These are phyloP conservation scores for Tadarida brasiliensis DNA, from an alignment of 2,797 vertebrate species.

Conservation along the genomic window DNA sequence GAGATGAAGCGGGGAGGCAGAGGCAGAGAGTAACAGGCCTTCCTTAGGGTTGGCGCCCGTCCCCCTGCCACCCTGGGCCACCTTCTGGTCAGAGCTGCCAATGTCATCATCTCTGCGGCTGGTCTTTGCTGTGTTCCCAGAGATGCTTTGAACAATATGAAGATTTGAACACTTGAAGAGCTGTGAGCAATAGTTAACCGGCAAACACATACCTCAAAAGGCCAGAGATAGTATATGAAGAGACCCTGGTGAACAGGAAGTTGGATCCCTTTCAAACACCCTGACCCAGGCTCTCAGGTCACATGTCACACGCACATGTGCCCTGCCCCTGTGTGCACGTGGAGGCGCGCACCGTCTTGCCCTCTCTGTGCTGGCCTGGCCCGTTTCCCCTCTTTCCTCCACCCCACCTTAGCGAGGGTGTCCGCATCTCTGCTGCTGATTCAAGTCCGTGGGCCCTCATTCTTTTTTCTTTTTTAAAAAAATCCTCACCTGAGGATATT, in stretches of 20 bases:
- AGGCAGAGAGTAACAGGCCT: neutral
- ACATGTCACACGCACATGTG: fast-evolving
- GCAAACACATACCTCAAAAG: neutral
- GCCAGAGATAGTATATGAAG: neutral
- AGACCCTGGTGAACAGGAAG: neutral
- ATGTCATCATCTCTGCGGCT: too few species aligned
- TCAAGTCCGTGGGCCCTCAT: neutral
- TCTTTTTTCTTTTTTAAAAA: too few species aligned
- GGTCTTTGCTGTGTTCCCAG: neutral
- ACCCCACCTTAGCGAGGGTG: neutral
- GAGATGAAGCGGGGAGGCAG: neutral
- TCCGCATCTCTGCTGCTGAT: neutral
- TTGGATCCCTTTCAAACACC: neutral
- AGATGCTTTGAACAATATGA: neutral
- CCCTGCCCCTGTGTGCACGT: fast-evolving
- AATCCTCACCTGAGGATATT: too few species aligned
- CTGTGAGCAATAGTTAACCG: too few species aligned
- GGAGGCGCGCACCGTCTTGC: neutral
- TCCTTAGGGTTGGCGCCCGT: neutral
- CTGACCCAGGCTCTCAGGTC: neutral
- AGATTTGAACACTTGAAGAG: neutral
- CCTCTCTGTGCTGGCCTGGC: neutral
- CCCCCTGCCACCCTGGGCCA: neutral
- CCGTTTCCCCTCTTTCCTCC: neutral
- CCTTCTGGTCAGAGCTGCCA: neutral